A percentile compares a stretch with the other conserved stretches of the same genome.
Conservation (phyloP, 2,113 vertebrate species). For the Rallus limicola region DNA sequence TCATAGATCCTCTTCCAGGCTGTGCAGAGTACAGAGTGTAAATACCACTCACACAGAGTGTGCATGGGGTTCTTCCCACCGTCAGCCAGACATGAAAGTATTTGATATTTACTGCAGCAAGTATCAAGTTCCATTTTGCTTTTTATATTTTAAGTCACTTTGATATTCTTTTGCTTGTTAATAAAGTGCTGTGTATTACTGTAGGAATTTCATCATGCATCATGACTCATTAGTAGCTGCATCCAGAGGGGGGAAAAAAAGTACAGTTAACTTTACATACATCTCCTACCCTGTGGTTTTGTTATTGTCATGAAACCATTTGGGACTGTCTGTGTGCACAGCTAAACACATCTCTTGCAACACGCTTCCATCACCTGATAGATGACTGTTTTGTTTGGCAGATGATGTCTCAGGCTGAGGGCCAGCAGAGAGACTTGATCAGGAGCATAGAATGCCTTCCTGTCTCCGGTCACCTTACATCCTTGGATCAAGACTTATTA, state of each 20-base stretch:
- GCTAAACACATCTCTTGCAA: not conserved
- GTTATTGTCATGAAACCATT: not conserved
- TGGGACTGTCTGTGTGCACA: not conserved
- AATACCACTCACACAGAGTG: not conserved
- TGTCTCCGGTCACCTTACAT: slow-evolving; percentile 86
- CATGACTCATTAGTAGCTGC: not conserved
- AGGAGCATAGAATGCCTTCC: slow-evolving; percentile 94
- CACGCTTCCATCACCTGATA: not conserved
- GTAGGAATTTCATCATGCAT: not conserved
- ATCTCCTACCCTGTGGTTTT: not conserved
- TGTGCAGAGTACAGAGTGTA: not conserved
- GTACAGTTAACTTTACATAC: not conserved
- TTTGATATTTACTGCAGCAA: not conserved
- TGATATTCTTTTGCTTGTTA: not conserved
- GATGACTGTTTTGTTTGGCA: slow-evolving; percentile 63
- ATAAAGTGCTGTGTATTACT: not conserved
- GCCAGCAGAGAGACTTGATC: slow-evolving; percentile 93
- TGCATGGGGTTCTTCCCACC: accelerated
- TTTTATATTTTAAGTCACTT: not conserved
- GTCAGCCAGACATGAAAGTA: not conserved
- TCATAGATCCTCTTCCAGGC: not conserved
- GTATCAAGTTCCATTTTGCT: not conserved
- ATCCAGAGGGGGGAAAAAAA: not conserved
- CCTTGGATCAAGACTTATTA: slow-evolving; percentile 94
- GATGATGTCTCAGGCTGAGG: slow-evolving; percentile 97